Conservation (phyloP, 2,888 invertebrate genomes). For the Leptinotarsa haldemani region DNA sequence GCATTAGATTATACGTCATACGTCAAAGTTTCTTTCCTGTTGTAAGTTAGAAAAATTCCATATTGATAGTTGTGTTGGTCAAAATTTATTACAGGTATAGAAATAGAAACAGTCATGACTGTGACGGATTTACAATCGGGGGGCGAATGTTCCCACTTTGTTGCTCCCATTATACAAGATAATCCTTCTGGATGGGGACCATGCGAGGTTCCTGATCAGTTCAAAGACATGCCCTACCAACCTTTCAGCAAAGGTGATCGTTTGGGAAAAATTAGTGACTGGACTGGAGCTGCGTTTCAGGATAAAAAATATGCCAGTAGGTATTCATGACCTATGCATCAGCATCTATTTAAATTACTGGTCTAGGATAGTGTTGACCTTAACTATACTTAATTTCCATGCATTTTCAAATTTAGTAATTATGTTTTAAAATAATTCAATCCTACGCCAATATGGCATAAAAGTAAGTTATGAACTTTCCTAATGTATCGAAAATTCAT, state of each 20-base stretch:
- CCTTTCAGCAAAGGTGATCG: slow-evolving; percentile 99
- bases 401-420: too few species aligned
- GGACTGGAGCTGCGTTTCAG: slow-evolving; percentile 93
- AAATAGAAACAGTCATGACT: slow-evolving; percentile 46
- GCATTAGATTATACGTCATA: background rate
- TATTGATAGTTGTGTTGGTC: background rate
- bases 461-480: too few species aligned
- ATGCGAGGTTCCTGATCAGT: slow-evolving; percentile 91
- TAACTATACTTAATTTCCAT: too few species aligned
- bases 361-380: too few species aligned
- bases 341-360: too few species aligned
- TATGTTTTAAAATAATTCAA: too few species aligned
- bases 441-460: too few species aligned
- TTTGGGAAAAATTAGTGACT: slow-evolving; percentile 98
- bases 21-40: background rate
- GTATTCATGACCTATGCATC: slow-evolving; percentile 57
- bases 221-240: slow-evolving; percentile 97
- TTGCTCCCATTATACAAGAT: slow-evolving; percentile 81
- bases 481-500: too few species aligned
- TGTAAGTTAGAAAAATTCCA: background rate
- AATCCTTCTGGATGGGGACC: slow-evolving; percentile 98
- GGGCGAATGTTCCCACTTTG: slow-evolving; percentile 75
- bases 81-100: background rate
- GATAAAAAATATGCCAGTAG: slow-evolving; percentile 94
- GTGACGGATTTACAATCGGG: slow-evolving; percentile 62